These are phyloP conservation scores for Druceiella hillmani DNA, from an alignment of 2,888 invertebrate species.

Conservation along the genomic window DNA sequence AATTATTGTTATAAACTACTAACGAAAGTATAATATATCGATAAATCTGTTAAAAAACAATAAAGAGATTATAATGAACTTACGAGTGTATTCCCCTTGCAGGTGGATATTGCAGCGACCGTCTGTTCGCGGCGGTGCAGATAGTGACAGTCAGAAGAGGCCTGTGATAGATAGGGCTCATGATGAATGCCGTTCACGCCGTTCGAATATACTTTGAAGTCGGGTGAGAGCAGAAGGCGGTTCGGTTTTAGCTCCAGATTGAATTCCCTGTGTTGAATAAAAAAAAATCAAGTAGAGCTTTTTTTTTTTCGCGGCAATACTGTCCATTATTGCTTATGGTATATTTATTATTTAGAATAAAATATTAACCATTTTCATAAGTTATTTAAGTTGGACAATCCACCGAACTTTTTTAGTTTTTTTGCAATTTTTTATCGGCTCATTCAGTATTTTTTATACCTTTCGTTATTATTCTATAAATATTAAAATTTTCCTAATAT, in stretches of 20 bases:
- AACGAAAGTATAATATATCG: neutral
- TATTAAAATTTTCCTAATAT: too few species aligned
- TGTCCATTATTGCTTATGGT: too few species aligned
- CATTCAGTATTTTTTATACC: too few species aligned
- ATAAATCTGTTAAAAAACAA: conserved; percentile 3
- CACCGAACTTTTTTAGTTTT: too few species aligned
- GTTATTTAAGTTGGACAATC: too few species aligned
- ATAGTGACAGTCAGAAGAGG: conserved; percentile 56
- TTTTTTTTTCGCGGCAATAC: conserved; percentile 1
- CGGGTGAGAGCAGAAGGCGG: conserved; percentile 52
- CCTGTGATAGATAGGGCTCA: conserved; percentile 35
- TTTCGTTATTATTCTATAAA: too few species aligned
- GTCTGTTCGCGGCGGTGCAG: conserved; percentile 52
- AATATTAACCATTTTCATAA: too few species aligned
- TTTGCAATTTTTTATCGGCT: too few species aligned
- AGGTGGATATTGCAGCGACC: conserved; percentile 64
- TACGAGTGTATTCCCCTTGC: conserved; percentile 58
- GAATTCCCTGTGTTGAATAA: conserved; percentile 43
- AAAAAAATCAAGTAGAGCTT: conserved; percentile 7
- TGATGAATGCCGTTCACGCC: conserved; percentile 35
- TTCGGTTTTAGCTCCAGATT: conserved; percentile 59
- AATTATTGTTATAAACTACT: conserved; percentile 8
- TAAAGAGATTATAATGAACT: conserved; percentile 33
- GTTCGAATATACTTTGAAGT: conserved; percentile 56
- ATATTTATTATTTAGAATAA: too few species aligned